Conservation (phyloP, 2,797 vertebrate species). For the Enteromius argenteus region DNA sequence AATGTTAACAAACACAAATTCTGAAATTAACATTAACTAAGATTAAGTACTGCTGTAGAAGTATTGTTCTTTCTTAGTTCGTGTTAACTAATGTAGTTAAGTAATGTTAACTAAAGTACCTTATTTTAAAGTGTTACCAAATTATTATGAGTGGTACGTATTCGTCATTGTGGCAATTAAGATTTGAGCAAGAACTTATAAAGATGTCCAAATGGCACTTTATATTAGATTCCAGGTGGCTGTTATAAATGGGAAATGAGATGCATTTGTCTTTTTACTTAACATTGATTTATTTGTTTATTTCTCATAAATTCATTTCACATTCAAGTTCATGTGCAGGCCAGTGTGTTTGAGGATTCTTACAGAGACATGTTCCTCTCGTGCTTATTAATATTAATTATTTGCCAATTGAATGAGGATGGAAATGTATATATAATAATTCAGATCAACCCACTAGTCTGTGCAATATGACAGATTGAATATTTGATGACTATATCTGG, state of each 20-base stretch:
- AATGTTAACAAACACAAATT: too few relatives aligned
- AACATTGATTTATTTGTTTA: background rate
- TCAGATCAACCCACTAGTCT: conserved; percentile 44
- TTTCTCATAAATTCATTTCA: conserved; percentile 15
- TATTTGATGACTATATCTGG: conserved; percentile 54
- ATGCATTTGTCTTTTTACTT: conserved; percentile 7
- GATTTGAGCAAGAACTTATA: background rate
- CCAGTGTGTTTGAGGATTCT: conserved; percentile 13
- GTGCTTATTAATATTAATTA: conserved; percentile 51
- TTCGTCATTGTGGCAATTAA: background rate
- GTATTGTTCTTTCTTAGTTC: too few relatives aligned
- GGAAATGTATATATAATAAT: conserved; percentile 29
- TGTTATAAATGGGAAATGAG: conserved; percentile 18
- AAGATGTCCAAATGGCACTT: background rate
- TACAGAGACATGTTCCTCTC: background rate
- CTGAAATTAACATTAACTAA: too few relatives aligned
- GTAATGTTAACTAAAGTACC: too few relatives aligned
- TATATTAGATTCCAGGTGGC: conserved; percentile 11
- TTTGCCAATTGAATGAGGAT: conserved; percentile 22
- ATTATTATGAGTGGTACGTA: background rate
- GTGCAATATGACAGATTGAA: conserved; percentile 37
- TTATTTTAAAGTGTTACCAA: too few relatives aligned
- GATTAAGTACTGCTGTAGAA: too few relatives aligned
- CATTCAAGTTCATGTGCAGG: background rate
- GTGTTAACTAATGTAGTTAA: too few relatives aligned